These are phyloP conservation scores for Calliphora vicina DNA, from an alignment of 1,140 invertebrate species.

Conservation along the genomic window DNA sequence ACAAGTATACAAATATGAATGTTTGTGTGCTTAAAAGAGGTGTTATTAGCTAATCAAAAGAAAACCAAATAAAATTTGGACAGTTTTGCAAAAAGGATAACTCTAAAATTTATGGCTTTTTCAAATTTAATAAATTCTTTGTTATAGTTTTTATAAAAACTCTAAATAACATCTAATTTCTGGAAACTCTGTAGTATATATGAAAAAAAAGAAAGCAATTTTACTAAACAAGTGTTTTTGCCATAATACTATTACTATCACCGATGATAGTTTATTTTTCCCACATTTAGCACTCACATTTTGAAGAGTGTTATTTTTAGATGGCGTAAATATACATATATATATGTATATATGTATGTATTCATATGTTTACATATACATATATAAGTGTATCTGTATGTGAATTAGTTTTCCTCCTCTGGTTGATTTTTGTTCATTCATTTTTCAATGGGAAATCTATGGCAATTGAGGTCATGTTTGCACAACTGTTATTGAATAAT, in stretches of 20 bases:
- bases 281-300: not conserved
- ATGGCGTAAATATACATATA: not conserved
- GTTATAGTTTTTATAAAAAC: no score
- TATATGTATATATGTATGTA: no score
- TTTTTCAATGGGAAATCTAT: constrained; percentile 5
- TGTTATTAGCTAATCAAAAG: no score
- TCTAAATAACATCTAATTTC: no score
- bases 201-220: not conserved
- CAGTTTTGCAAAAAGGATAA: no score
- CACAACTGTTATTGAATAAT: constrained; percentile 13
- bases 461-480: constrained; percentile 15
- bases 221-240: constrained; percentile 1
- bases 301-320: not conserved
- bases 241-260: not conserved
- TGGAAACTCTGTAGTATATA: no score
- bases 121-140: no score
- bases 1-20: not conserved
- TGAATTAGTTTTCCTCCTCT: not conserved
- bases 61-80: no score
- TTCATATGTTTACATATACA: not conserved
- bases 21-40: not conserved
- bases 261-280: constrained; percentile 9
- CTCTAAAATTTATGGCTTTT: no score
- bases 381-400: not conserved
- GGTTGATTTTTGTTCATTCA: not conserved